Conservation (phyloP, 2,888 invertebrate genomes). For the Dolichopus griseipennis region DNA sequence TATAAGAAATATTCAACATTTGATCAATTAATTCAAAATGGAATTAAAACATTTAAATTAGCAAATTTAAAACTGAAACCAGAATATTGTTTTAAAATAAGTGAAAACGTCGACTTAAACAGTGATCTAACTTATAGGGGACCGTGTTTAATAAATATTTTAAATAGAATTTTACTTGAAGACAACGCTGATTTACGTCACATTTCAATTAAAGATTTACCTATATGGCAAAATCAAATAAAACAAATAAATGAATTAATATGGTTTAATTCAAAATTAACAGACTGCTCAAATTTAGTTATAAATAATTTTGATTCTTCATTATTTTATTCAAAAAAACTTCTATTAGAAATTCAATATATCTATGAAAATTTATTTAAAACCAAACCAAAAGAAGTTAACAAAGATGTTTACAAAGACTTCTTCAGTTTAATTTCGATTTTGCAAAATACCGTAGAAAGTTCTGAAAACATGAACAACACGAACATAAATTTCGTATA, state of each 20-base stretch:
- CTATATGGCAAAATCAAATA: slow-evolving; percentile 32
- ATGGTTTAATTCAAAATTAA: slow-evolving; percentile 45
- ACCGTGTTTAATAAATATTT: slow-evolving; percentile 29
- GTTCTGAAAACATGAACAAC: slow-evolving; percentile 19
- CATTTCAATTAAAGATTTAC: slow-evolving; percentile 34
- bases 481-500: neutral
- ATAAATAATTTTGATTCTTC: slow-evolving; percentile 24
- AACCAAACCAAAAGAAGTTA: slow-evolving; percentile 24
- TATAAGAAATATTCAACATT: slow-evolving; percentile 33
- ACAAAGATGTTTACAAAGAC: slow-evolving; percentile 26
- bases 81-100: slow-evolving; percentile 21
- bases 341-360: slow-evolving; percentile 33
- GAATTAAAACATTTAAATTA: slow-evolving; percentile 26
- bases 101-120: slow-evolving; percentile 23
- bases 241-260: slow-evolving; percentile 44
- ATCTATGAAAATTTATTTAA: slow-evolving; percentile 24
- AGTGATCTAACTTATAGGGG: slow-evolving; percentile 32
- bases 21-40: slow-evolving; percentile 25
- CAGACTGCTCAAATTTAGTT: slow-evolving; percentile 24
- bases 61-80: slow-evolving; percentile 30
- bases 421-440: slow-evolving; percentile 27
- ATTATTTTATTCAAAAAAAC: slow-evolving; percentile 26
- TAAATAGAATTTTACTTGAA: slow-evolving; percentile 27
- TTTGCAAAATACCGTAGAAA: slow-evolving; percentile 17
- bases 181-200: slow-evolving; percentile 32